phyloP scores from a whole-genome alignment of 2,797 vertebrate species.

The Sebastolobus altivelis region DNA sequence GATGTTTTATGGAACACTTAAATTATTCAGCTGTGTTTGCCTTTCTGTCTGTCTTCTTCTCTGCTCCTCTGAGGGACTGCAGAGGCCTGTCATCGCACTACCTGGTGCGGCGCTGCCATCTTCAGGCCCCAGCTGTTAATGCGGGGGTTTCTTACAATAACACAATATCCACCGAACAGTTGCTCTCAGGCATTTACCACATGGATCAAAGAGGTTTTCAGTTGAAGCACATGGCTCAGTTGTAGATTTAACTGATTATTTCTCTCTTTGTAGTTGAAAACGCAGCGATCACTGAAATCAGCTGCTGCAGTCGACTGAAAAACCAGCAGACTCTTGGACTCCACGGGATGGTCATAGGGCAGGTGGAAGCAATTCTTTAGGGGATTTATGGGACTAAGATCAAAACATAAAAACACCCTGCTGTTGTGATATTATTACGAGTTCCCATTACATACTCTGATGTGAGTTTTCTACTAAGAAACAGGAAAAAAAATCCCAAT shows the following conservation, averaged over 20 bases:
- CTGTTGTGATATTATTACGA: background rate
- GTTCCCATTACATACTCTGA: no score
- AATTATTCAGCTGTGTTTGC: slow-evolving; percentile 67
- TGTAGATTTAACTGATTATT: slow-evolving; percentile 7
- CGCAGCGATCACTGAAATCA: background rate
- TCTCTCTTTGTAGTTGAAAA: background rate
- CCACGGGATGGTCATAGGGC: background rate
- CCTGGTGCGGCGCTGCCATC: slow-evolving; percentile 60
- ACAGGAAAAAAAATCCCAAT: background rate
- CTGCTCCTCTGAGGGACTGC: slow-evolving; percentile 14
- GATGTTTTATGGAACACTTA: slow-evolving; percentile 64
- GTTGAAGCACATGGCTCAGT: background rate
- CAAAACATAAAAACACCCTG: background rate
- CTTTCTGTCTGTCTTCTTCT: slow-evolving; percentile 36
- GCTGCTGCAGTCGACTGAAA: background rate
- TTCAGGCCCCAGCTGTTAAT: slow-evolving; percentile 33
- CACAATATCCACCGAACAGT: background rate
- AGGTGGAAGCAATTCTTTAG: background rate
- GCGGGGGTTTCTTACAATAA: background rate
- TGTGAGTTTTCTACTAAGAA: background rate
- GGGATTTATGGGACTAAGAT: background rate
- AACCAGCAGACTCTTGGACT: background rate
- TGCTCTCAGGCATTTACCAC: background rate
- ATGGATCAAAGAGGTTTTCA: background rate
- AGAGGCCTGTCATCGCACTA: background rate